Evolutionary conservation across 92 coral and sea anemone species (phyloP).

Genomic region (Porites rus): DNA sequence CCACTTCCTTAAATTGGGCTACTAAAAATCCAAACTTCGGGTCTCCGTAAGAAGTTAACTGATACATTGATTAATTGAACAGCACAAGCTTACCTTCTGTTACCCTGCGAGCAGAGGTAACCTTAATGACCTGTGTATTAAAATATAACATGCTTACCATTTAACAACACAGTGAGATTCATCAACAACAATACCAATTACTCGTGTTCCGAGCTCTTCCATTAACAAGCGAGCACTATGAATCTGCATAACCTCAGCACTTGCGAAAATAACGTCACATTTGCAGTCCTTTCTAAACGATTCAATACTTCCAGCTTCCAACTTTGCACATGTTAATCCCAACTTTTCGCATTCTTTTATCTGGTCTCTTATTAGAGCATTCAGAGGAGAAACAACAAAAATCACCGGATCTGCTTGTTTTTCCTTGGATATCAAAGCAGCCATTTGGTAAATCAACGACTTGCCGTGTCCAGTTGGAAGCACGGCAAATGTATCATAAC

Average conservation of each 20-base stretch:
- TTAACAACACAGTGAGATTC: conserved; percentile 1
- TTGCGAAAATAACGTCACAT: not conserved
- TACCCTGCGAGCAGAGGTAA: no score
- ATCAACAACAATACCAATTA: not conserved
- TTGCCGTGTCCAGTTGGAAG: no score
- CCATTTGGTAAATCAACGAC: not conserved
- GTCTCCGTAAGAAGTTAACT: no score
- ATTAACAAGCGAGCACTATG: not conserved
- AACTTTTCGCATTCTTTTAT: not conserved
- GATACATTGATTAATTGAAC: no score
- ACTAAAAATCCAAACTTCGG: no score
- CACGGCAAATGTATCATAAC: not conserved
- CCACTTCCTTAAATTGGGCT: no score
- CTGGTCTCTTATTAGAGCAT: not conserved
- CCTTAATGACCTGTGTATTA: no score
- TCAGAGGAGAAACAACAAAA: not conserved
- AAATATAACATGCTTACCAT: not conserved
- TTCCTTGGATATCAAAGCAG: not conserved
- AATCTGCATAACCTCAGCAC: not conserved
- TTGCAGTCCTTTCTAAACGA: not conserved
- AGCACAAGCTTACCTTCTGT: no score
- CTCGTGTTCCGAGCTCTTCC: not conserved
- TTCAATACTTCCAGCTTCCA: not conserved
- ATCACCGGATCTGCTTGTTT: no score
- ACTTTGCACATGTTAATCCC: not conserved